phyloP scores from a whole-genome alignment of 2,113 vertebrate genomes.

The Sinocyclocheilus anshuiensis region DNA sequence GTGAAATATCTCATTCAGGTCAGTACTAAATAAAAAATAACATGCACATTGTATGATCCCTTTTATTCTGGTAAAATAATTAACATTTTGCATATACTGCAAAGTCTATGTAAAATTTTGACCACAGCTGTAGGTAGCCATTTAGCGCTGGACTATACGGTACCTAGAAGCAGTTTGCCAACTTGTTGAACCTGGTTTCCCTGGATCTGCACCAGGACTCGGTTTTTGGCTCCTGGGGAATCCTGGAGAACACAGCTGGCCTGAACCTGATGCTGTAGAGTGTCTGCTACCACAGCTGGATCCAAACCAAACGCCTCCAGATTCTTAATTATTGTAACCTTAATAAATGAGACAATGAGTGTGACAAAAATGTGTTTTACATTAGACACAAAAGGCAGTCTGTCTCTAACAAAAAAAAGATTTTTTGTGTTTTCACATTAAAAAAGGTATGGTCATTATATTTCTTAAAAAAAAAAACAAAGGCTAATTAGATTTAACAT shows the following conservation, averaged over 20 bases:
- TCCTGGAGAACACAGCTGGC: constrained; percentile 85
- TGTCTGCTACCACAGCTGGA: constrained; percentile 78
- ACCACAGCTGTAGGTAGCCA: background rate
- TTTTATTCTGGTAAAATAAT: too few species aligned
- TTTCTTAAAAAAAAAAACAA: too few species aligned
- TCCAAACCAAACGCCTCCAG: constrained; percentile 90
- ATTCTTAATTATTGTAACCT: constrained; percentile 95
- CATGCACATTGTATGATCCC: too few species aligned
- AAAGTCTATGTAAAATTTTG: too few species aligned
- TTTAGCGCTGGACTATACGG: background rate
- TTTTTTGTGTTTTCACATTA: background rate
- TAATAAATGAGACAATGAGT: background rate
- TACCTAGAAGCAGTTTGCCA: constrained; percentile 86
- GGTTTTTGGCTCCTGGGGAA: constrained; percentile 84
- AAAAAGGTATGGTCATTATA: too few species aligned
- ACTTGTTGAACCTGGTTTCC: constrained; percentile 92
- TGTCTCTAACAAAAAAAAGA: background rate
- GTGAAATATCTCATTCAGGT: too few species aligned
- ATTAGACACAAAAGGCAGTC: background rate
- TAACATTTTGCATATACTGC: too few species aligned
- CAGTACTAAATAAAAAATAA: too few species aligned
- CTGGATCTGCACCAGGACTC: constrained; percentile 90
- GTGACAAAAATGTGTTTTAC: background rate
- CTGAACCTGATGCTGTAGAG: constrained; percentile 87
- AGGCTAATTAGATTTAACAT: too few species aligned